These are phyloP conservation scores for Ommatoiulus sabulosus DNA, from an alignment of 2,888 invertebrate genomes.

Conservation along the genomic window DNA sequence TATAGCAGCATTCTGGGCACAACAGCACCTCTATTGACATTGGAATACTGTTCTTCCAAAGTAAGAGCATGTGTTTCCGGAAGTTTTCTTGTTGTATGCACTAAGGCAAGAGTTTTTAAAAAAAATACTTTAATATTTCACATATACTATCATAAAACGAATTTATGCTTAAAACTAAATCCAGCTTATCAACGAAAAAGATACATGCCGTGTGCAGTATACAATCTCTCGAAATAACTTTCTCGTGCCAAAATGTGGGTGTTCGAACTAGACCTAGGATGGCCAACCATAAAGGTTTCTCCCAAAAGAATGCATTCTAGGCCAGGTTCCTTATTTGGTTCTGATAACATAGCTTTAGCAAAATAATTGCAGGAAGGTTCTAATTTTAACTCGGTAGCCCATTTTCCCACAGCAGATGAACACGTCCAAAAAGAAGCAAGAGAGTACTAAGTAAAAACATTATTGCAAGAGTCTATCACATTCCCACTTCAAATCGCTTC, in stretches of 20 bases:
- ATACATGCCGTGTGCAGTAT: neutral
- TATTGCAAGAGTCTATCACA: neutral
- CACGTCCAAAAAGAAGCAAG: neutral
- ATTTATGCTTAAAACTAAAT: neutral
- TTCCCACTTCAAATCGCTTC: conserved; percentile 21
- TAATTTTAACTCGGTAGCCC: conserved; percentile 36
- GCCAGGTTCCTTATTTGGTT: conserved; percentile 31
- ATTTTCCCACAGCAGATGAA: conserved; percentile 13
- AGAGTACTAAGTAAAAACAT: neutral
- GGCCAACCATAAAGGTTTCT: neutral
- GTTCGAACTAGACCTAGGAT: conserved; percentile 31
- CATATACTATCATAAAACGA: neutral
- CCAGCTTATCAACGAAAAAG: neutral
- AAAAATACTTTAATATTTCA: neutral
- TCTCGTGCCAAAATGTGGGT: neutral
- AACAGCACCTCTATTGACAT: conserved; percentile 85
- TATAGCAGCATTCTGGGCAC: conserved; percentile 78
- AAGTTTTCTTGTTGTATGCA: conserved; percentile 72
- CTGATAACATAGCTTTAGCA: conserved; percentile 24
- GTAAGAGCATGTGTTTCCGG: conserved; percentile 72
- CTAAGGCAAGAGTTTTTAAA: conserved; percentile 65
- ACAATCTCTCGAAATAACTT: neutral
- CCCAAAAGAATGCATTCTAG: neutral
- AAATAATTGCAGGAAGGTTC: neutral
- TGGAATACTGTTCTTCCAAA: conserved; percentile 79